Percentiles rank a stretch among this genome's conserved stretches.
phyloP scores from a whole-genome alignment of 1,140 invertebrate species.

The Eupristina koningsbergeri region DNA sequence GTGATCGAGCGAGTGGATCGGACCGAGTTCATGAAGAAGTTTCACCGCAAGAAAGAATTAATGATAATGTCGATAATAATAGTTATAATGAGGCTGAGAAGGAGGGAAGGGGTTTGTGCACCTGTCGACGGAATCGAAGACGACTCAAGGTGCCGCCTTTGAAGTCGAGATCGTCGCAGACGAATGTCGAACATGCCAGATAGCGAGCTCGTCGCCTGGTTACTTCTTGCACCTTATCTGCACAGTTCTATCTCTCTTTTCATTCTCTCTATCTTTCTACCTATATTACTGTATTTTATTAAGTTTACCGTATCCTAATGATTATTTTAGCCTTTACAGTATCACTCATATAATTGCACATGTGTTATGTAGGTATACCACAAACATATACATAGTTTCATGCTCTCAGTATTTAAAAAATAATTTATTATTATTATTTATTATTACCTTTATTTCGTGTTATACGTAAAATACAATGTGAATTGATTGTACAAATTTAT shows the following conservation, averaged over 20 bases:
- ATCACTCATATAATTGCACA: neutral
- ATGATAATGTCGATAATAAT: too few relatives aligned
- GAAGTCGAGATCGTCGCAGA: conserved; percentile 53
- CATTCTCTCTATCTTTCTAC: conserved; percentile 36
- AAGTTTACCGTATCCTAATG: neutral
- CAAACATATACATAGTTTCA: too few relatives aligned
- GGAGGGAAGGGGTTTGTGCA: conserved; percentile 19
- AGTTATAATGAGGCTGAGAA: neutral
- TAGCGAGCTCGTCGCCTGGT: conserved; percentile 39
- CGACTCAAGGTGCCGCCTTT: conserved; percentile 26
- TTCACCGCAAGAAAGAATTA: conserved; percentile 15
- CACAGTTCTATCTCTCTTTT: conserved; percentile 58
- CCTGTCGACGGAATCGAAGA: conserved; percentile 32
- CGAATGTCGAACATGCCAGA: conserved; percentile 50
- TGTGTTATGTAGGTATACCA: neutral
- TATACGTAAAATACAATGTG: too few relatives aligned
- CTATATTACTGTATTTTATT: conserved; percentile 8
- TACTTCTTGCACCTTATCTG: conserved; percentile 63
- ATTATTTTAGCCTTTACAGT: neutral
- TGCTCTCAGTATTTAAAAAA: too few relatives aligned
- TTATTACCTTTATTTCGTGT: too few relatives aligned
- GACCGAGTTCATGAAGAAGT: neutral
- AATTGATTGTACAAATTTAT: too few relatives aligned
- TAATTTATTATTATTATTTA: too few relatives aligned
- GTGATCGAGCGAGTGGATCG: conserved; percentile 8